Evolutionary conservation across 2,113 vertebrate genomes (phyloP).

Genomic region (Vulpes vulpes): DNA sequence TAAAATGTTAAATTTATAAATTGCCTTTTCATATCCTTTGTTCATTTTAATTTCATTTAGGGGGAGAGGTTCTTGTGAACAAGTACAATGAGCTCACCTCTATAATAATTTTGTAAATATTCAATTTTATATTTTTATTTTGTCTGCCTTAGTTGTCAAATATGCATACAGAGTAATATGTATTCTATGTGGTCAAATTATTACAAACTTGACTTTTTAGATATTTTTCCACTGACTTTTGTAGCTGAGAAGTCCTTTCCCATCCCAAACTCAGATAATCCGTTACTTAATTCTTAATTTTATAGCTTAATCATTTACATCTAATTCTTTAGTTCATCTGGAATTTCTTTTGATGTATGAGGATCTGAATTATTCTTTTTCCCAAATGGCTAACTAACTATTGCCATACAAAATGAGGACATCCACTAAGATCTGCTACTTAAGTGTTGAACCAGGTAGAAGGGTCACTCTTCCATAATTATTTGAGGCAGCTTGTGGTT

Average conservation of each 20-base stretch:
- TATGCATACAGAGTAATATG: neutral
- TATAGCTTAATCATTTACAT: neutral
- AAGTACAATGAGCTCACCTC: neutral
- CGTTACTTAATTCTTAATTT: neutral
- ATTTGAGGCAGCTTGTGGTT: neutral
- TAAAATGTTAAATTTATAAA: slow-evolving; percentile 26
- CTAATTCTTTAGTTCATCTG: neutral
- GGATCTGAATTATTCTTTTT: slow-evolving; percentile 11
- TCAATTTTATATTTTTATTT: slow-evolving; percentile 12
- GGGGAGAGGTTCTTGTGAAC: neutral
- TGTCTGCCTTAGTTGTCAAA: neutral
- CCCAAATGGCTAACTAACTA: neutral
- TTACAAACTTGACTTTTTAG: neutral
- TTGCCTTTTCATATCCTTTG: neutral
- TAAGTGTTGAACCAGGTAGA: neutral
- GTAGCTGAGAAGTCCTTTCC: neutral
- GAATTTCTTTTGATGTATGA: neutral
- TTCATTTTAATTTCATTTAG: slow-evolving; percentile 29
- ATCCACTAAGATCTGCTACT: neutral
- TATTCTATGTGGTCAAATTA: neutral
- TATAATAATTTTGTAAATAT: neutral
- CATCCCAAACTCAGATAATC: neutral
- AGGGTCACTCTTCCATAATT: neutral
- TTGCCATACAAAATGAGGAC: neutral
- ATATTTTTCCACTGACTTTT: neutral